A percentile compares a stretch with the other conserved stretches of the same genome.
These are phyloP conservation scores for Plebejus melissa DNA, from an alignment of 2,888 invertebrate genomes.

Conservation along the genomic window DNA sequence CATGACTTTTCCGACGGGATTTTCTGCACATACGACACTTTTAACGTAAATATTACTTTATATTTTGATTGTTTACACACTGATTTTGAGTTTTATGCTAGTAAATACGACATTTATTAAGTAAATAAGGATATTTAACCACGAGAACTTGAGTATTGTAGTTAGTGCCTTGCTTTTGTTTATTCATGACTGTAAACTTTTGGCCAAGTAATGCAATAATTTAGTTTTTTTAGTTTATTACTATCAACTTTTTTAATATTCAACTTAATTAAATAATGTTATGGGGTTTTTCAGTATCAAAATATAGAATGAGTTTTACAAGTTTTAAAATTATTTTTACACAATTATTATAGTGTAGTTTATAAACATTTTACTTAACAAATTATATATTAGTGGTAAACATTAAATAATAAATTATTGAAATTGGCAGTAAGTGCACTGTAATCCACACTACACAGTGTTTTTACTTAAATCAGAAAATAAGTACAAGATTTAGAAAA, in stretches of 20 bases:
- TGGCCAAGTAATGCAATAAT: constrained; percentile 43
- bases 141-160: constrained; percentile 61
- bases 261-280: not conserved
- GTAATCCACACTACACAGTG: not conserved
- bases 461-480: not conserved
- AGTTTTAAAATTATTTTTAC: not conserved
- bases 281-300: not conserved
- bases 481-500: not conserved
- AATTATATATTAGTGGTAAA: not conserved
- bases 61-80: constrained; percentile 38
- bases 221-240: not conserved
- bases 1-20: constrained; percentile 76
- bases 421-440: not conserved
- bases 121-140: constrained; percentile 53
- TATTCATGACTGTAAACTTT: constrained; percentile 53
- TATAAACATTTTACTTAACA: not conserved
- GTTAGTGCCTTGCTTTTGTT: constrained; percentile 67
- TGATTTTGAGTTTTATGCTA: constrained; percentile 34
- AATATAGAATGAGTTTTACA: not conserved
- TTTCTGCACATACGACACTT: constrained; percentile 56
- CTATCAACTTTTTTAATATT: not conserved
- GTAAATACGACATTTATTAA: constrained; percentile 37
- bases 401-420: not conserved
- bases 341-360: not conserved
- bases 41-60: constrained; percentile 46